Conservation (phyloP, 2,888 invertebrate genomes). For the Entomobrya multifasciata region DNA sequence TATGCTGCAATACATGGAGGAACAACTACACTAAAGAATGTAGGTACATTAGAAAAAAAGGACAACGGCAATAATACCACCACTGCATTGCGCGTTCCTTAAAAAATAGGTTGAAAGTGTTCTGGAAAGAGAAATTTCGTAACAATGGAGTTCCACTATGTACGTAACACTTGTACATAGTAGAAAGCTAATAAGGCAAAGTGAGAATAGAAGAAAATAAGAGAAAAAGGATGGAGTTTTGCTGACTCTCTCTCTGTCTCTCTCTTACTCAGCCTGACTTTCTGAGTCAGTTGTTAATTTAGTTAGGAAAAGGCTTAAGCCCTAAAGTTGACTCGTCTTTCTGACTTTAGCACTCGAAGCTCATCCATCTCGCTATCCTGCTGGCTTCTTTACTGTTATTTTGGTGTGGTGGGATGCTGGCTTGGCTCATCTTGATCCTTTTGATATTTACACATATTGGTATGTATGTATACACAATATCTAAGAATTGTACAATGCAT, state of each 20-base stretch:
- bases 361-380: conserved; percentile 60
- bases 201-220: not conserved
- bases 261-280: no score
- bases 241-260: conserved; percentile 42
- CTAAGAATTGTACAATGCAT: not conserved
- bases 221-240: not conserved
- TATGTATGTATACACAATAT: not conserved
- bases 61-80: no score
- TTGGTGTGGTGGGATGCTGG: conserved; percentile 20
- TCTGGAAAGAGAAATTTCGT: not conserved
- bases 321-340: conserved; percentile 58
- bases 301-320: conserved; percentile 66
- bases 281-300: conserved; percentile 69
- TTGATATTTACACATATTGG: not conserved
- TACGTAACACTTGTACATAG: not conserved
- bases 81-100: conserved; percentile 58
- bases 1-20: conserved; percentile 57
- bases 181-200: conserved; percentile 50
- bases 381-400: conserved; percentile 11
- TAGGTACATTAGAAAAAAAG: no score
- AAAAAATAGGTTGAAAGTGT: not conserved
- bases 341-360: conserved; percentile 58
- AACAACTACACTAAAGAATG: not conserved
- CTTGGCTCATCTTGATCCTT: conserved; percentile 1
- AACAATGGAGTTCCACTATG: conserved; percentile 33